Evolutionary conservation across 2,113 vertebrate species (phyloP).

Genomic region (Kobus ellipsiprymnus): DNA sequence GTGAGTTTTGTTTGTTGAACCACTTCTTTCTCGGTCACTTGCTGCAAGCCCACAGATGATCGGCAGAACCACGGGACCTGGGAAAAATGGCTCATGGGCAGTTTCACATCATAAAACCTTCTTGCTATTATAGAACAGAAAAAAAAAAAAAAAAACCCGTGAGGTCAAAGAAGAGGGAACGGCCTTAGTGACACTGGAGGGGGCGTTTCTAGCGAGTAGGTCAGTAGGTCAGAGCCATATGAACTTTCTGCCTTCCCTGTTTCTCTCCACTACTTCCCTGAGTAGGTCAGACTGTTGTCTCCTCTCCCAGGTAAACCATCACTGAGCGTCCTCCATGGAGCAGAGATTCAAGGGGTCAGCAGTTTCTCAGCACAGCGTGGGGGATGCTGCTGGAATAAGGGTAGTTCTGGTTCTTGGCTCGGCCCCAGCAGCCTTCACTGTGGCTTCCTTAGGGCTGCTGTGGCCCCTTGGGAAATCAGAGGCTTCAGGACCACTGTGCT

Average conservation of each 20-base stretch:
- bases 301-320: background rate
- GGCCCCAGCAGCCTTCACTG: no score
- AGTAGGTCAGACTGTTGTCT: background rate
- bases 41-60: background rate
- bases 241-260: no score
- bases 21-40: background rate
- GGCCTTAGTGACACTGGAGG: background rate
- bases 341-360: background rate
- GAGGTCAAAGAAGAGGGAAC: background rate
- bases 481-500: background rate
- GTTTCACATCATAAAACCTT: conserved; percentile 30
- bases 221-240: accelerated
- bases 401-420: background rate
- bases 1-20: background rate
- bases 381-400: background rate
- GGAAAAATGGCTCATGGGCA: background rate
- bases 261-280: background rate
- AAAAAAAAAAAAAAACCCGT: background rate
- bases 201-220: accelerated
- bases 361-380: background rate
- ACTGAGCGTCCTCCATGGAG: background rate
- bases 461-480: background rate
- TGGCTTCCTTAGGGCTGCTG: no score
- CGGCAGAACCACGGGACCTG: background rate
- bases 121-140: background rate